Percentiles rank a stretch among this genome's conserved stretches.
Evolutionary conservation across 2,113 vertebrate genomes (phyloP).

Genomic region (Phylloscopus trochiloides): DNA sequence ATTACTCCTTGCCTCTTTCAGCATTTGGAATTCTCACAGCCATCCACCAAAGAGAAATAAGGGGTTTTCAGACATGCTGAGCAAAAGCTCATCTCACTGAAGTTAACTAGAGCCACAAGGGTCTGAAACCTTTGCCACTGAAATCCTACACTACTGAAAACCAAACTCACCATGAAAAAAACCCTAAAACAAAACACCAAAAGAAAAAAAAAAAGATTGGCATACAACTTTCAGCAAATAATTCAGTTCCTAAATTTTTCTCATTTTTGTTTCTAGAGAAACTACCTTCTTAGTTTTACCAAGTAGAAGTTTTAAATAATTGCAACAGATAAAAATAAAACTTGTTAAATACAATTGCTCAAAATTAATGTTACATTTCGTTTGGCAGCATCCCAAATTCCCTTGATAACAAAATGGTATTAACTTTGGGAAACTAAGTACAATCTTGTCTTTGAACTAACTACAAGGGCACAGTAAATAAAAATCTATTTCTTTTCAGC

Average conservation of each 20-base stretch:
- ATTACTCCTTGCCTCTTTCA: background rate
- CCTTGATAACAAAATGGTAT: background rate
- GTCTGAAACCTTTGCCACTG: background rate
- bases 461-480: background rate
- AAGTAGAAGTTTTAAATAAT: background rate
- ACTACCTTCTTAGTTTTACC: background rate
- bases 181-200: background rate
- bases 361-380: background rate
- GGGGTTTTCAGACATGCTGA: background rate
- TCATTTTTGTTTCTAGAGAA: background rate
- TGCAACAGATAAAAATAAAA: background rate
- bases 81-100: background rate
- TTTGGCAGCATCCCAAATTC: background rate
- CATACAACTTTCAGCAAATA: background rate
- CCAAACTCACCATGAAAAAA: background rate
- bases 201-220: background rate
- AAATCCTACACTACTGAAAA: background rate
- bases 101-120: background rate
- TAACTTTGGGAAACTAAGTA: background rate
- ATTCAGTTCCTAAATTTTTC: background rate
- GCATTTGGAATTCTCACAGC: background rate
- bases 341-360: background rate
- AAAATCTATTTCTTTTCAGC: background rate
- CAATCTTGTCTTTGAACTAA: background rate
- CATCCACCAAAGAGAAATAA: background rate